Evolutionary conservation across 2,888 invertebrate species (phyloP), one percentile per base, ranked within the genome.

Genomic region (Resseliella maxima): DNA sequence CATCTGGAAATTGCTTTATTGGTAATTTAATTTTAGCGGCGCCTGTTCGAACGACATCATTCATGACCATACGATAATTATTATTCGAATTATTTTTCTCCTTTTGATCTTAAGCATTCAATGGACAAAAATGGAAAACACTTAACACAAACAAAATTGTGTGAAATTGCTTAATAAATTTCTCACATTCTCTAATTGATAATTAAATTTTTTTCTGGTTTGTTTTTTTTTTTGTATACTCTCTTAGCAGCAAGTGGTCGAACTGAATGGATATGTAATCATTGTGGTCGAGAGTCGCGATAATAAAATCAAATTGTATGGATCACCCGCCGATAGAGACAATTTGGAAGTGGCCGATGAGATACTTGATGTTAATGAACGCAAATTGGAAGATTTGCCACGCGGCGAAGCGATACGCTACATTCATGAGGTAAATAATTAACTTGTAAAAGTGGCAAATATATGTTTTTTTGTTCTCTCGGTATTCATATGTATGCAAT

Each of bases 301-400:
- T 92, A 97, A 97, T 91, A 96, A 96, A 93, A 96, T 97, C 89
- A 98, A 97, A 93, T 92, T 98, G 88, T 98, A 97, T 90, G 98
- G 97, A 89, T 97, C 96, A 88, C 96, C 96, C 88, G 98, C 98
- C 87, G 98, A 98, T 90, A 95, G 96, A 92, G 98, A 98, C 92
- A 95, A 95, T 92, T 92, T 98, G 92, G 97, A 98, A 92, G 95
- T 98, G 89, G 98, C 97, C 87, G 98, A 99, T 92, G 99, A 99
- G 92, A 98, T 99, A 91, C 93, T 99, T 92, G 98, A 98, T 92
- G 97, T 99, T 88, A 99, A 99, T 91, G 99, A 98, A 89, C 95
- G 96, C 89, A 95, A 95, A 88, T 92, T 99, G 89, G 97, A 98
- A 89, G 96, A 98, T 92, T 96, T 96, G 91, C 95, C 97, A 87